Percentiles rank a stretch among this genome's conserved stretches.
These are phyloP conservation scores for Poecilia picta DNA, from an alignment of 2,797 vertebrate species.

Conservation along the genomic window DNA sequence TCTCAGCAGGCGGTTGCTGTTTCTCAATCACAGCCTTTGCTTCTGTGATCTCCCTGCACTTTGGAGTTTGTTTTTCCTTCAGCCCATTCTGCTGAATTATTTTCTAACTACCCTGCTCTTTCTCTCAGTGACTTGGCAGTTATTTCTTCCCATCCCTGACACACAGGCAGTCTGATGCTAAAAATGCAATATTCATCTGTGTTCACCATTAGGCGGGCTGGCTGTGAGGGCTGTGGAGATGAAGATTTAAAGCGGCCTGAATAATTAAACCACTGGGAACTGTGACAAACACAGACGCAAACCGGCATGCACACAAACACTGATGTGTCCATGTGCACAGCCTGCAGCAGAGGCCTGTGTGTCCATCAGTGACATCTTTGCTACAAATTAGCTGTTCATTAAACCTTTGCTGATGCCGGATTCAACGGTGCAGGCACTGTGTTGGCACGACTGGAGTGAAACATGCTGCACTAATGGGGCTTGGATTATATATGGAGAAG, in stretches of 20 bases:
- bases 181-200: slow-evolving; percentile 73
- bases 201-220: slow-evolving; percentile 60
- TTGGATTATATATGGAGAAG: slow-evolving; percentile 49
- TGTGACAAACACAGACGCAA: slow-evolving; percentile 58
- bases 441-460: slow-evolving; percentile 23
- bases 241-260: slow-evolving; percentile 74
- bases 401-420: slow-evolving; percentile 34
- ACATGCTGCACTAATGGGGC: slow-evolving; percentile 27
- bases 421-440: slow-evolving; percentile 30
- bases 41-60: slow-evolving; percentile 37
- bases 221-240: slow-evolving; percentile 61
- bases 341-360: slow-evolving; percentile 18
- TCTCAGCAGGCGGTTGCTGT: slow-evolving; percentile 39
- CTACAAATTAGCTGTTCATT: slow-evolving; percentile 49
- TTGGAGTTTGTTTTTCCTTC: slow-evolving; percentile 43
- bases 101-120: slow-evolving; percentile 23
- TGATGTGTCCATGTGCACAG: slow-evolving; percentile 26
- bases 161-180: slow-evolving; percentile 41
- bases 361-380: slow-evolving; percentile 28
- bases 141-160: slow-evolving; percentile 43
- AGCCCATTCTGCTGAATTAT: slow-evolving; percentile 36
- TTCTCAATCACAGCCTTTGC: slow-evolving; percentile 45
- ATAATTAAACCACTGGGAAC: slow-evolving; percentile 74
- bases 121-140: slow-evolving; percentile 58
- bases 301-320: slow-evolving; percentile 30